phyloP scores from a whole-genome alignment of 2,797 vertebrate genomes.

The Phataginus tricuspis region DNA sequence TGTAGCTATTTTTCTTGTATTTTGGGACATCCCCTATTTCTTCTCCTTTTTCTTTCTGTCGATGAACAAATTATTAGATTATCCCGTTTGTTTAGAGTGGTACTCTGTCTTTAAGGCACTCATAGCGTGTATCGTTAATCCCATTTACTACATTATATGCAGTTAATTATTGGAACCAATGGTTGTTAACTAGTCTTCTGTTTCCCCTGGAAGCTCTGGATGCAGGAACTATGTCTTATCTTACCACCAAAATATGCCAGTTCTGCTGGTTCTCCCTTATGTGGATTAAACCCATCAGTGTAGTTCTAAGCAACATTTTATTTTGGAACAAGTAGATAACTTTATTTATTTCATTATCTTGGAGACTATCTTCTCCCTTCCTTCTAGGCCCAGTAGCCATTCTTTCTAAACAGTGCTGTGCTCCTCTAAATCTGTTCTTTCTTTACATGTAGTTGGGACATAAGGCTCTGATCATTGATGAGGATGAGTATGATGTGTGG shows the following conservation, averaged over 20 bases:
- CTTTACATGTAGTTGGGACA: not conserved
- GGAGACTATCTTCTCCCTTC: not conserved
- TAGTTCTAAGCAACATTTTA: not conserved
- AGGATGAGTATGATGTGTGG: not conserved
- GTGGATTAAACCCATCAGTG: not conserved
- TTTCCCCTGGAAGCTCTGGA: not conserved
- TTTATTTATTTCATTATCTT: conserved; percentile 42
- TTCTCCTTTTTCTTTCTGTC: not conserved
- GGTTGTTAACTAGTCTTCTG: not conserved
- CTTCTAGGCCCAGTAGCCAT: not conserved
- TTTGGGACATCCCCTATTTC: not conserved
- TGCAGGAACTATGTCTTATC: not conserved
- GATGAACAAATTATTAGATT: not conserved
- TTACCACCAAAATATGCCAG: not conserved
- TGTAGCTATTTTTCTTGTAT: not conserved
- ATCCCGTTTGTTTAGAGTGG: not conserved
- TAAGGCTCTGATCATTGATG: not conserved
- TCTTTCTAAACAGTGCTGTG: not conserved
- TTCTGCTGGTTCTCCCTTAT: not conserved
- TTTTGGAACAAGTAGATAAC: not conserved
- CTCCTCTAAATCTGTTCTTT: not conserved
- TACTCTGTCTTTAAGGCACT: not conserved
- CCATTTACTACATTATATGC: not conserved
- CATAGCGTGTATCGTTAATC: not conserved
- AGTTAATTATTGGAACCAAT: not conserved